Base-by-base conservation (phyloP, 2,888 invertebrate species). In the Lapara coniferarum region DNA sequence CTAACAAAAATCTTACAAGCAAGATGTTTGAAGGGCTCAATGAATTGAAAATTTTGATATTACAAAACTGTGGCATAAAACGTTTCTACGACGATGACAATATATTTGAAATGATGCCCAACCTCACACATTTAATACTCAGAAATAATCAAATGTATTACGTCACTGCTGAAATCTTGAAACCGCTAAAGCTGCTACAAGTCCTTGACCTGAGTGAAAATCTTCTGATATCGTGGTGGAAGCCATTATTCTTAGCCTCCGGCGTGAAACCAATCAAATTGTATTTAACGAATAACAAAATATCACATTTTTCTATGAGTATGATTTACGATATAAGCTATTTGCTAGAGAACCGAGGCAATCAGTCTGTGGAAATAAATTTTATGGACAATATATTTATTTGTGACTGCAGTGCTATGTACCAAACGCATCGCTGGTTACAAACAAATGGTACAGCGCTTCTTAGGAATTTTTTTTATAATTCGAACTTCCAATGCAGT, bases 311-410 rank as follows among this genome's bases (percentile, higher is more conserved):
- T 46, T 94, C 94, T 14, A 72, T 89, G 12, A 91, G 91, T n/a
- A 95, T 95, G 95, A 85, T 95, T 67, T 84, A 93, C 76, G 95
- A 95, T 79, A 92, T 95, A 51, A 83, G 84, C 51, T 91, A 89
- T 72, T 80, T 95, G 59, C 75, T 93, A 51, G 88, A 90, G 73
- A 83, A 83, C n/a, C 80, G 78, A 14, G 80, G 76, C 19, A 88
- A 83, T 67, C 72, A 73, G 19, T 78, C 83, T 2, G 75, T 88
- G 1, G 80, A 86, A 63, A 85, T 95, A 37, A 89, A 95, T 71
- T 73, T 95, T 7, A 88, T 89, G 80, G 85, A 92, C 49, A 95
- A 95, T 81, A 89, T 94, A 2, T 94, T 95, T 72, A 86, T 89
- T 30, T 95, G 95, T 75, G 94, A 94, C 72, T 95, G 95, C 72